Percentiles rank a stretch among this genome's conserved stretches.
Evolutionary conservation across 2,797 vertebrate genomes (phyloP).

Genomic region (Pelodytes ibericus): DNA sequence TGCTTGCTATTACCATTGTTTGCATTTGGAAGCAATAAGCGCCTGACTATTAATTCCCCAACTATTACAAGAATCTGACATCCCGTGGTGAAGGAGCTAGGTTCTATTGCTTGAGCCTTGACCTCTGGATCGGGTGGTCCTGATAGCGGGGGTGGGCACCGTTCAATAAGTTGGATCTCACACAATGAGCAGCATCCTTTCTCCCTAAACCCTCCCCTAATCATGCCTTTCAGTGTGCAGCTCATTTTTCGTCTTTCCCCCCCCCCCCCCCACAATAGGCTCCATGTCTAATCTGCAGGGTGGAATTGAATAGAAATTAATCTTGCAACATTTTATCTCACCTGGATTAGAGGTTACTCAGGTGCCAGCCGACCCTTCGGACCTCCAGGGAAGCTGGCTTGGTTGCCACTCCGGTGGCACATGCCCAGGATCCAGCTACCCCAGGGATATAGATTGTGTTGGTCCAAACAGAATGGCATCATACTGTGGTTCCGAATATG

Average conservation of each 20-base stretch:
- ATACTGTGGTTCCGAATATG: constrained; percentile 56
- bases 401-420: too few relatives aligned
- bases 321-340: neutral
- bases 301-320: neutral
- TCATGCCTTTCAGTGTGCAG: constrained; percentile 5
- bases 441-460: neutral
- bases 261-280: constrained; percentile 12
- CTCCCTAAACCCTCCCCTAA: constrained; percentile 25
- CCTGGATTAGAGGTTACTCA: neutral
- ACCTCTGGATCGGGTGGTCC: neutral
- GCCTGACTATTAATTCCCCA: neutral
- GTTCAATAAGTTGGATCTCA: constrained; percentile 13
- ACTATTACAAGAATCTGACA: neutral
- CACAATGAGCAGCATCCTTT: constrained; percentile 31
- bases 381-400: too few relatives aligned
- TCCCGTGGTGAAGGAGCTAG: neutral
- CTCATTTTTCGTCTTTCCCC: constrained; percentile 7
- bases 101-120: neutral
- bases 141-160: neutral
- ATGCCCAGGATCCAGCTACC: neutral
- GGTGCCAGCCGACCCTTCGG: neutral
- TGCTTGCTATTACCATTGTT: neutral
- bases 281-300: constrained; percentile 19
- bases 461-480: neutral
- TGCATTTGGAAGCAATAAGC: neutral